Evolutionary conservation across 2,888 invertebrate genomes (phyloP), one percentile per base, ranked within the genome.

Genomic region (Drosophila borealis): DNA sequence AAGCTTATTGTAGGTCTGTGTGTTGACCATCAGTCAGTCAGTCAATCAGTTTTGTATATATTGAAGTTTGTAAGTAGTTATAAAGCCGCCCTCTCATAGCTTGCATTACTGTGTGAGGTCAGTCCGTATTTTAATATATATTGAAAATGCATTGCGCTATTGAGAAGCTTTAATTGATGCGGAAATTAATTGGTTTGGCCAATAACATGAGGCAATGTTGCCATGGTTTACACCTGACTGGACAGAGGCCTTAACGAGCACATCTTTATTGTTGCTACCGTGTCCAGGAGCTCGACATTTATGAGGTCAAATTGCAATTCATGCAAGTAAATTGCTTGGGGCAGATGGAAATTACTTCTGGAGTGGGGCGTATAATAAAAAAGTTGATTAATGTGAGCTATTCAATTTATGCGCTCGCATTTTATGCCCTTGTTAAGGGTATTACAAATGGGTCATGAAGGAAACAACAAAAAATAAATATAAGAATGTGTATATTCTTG

Each of bases 381-480:
- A 45, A 44, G 48, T 59, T 74, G 81, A 84, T 83, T 77, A 80
- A 80, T 80, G 84, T 72, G 29, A 55, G 62, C 50, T 42, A 44
- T 62, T 63, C 63, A 49, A 63, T 63, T 63, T 42, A 25, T 42
- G 17, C 34, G 41, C 34, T 13, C 14, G 33, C 49, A 49, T 33
- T 51, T 51, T 36, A 29, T 29, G 29, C 29, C 29, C 29, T 29
- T 29, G 8, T 29, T 25, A 5, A 25, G 25, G 25, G 25, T 6
- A 25, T 25, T 25, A 25, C 25, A 25, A 25, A 6, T 25, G 25
- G 25, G 25, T 25, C 6, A 25, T 25, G 25, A 25, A 25, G 25
- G 25, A 25, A 2, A 25, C 6, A 25, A 8, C 1, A 25, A 25
- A 25, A 25, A 25, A 25, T 25, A 25, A 8, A 25, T 2, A 25